A percentile compares a stretch with the other conserved stretches of the same genome.
Evolutionary conservation across 1,140 invertebrate genomes (phyloP).

Genomic region (Ceratoteleas bidentatus): DNA sequence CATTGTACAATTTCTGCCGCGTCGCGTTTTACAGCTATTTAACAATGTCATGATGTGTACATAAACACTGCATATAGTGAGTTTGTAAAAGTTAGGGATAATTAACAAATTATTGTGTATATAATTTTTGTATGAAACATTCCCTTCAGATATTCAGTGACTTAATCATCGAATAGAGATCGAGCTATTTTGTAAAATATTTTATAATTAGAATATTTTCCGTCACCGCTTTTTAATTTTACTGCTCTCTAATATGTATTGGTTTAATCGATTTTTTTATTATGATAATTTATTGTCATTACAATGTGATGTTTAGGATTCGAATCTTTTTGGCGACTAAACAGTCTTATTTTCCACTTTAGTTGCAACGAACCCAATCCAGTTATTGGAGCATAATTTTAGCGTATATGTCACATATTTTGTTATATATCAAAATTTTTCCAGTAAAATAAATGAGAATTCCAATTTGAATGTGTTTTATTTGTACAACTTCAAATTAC

Average conservation of each 20-base stretch:
- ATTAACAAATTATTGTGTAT: slow-evolving; percentile 39
- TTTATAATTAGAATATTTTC: slow-evolving; percentile 6
- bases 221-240: slow-evolving; percentile 16
- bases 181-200: slow-evolving; percentile 26
- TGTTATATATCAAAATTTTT: too few species aligned
- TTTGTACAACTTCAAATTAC: too few species aligned
- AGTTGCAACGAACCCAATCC: too few species aligned
- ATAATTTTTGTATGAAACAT: slow-evolving; percentile 49
- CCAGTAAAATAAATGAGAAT: too few species aligned
- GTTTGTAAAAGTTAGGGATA: slow-evolving; percentile 27
- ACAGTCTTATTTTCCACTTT: too few species aligned
- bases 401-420: too few species aligned
- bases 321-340: too few species aligned
- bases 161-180: slow-evolving; percentile 17
- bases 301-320: too few species aligned
- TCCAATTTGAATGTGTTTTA: too few species aligned
- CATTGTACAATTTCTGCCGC: neutral
- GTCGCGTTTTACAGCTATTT: slow-evolving; percentile 5
- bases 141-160: slow-evolving; percentile 38
- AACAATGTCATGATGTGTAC: slow-evolving; percentile 18
- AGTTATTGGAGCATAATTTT: too few species aligned
- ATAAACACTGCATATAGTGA: slow-evolving; percentile 34
- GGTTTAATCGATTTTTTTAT: slow-evolving; percentile 26
- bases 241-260: slow-evolving; percentile 31
- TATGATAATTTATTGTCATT: slow-evolving; percentile 1